A percentile compares a stretch with the other conserved stretches of the same genome.
Conservation (phyloP, 2,888 invertebrate genomes). For the Acanthosoma haemorrhoidale region DNA sequence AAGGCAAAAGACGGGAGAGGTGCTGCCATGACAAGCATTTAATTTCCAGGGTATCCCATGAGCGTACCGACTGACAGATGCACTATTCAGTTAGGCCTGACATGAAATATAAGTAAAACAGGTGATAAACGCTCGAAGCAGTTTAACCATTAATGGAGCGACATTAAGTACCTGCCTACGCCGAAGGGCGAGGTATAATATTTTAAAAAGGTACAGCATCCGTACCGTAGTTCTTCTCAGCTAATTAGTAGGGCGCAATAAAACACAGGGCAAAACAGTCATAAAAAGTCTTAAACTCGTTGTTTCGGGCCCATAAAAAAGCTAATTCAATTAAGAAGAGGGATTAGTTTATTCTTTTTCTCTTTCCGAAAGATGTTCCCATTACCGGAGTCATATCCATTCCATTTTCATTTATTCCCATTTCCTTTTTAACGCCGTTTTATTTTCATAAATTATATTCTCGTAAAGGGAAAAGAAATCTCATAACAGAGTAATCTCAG, state of each 20-base stretch:
- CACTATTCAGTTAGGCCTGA: not conserved
- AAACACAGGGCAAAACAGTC: not conserved
- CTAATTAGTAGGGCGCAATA: conserved; percentile 5
- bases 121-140: not conserved
- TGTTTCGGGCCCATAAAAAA: conserved; percentile 11
- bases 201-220: not conserved
- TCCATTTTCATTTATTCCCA: not conserved
- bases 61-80: not conserved
- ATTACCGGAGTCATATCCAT: not conserved
- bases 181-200: not conserved
- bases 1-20: too few relatives aligned
- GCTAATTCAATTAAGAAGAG: conserved; percentile 11
- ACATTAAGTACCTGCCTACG: too few relatives aligned
- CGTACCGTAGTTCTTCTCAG: not conserved
- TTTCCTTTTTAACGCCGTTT: not conserved
- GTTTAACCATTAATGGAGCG: not conserved
- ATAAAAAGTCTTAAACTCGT: conserved; percentile 7
- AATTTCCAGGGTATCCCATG: too few relatives aligned
- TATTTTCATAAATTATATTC: not conserved
- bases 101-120: not conserved
- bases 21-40: too few relatives aligned
- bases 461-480: not conserved
- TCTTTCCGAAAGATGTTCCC: not conserved
- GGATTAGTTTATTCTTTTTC: not conserved
- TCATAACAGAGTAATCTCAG: too few relatives aligned